Evolutionary conservation across 2,113 vertebrate genomes (phyloP).

Genomic region (Microtus oregoni): DNA sequence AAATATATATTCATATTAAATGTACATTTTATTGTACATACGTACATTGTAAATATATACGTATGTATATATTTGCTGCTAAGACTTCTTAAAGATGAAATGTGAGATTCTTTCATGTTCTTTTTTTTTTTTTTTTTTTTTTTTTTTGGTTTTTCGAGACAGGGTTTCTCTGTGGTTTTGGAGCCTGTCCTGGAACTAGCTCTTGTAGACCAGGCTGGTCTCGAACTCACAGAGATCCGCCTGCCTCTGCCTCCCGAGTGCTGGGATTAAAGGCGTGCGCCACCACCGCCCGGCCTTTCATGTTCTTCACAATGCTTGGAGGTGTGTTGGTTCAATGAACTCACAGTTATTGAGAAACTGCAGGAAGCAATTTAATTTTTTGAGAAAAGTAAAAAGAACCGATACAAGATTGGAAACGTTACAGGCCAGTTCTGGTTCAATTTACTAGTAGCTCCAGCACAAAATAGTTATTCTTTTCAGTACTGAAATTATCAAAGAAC

Average conservation of each 20-base stretch:
- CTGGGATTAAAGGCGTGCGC: too few species aligned
- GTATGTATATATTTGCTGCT: not conserved
- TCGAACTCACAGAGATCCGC: too few species aligned
- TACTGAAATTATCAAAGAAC: not conserved
- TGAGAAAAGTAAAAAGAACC: slow-evolving; percentile 40
- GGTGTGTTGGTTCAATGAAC: not conserved
- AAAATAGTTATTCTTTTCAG: not conserved
- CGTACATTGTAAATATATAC: too few species aligned
- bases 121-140: too few species aligned
- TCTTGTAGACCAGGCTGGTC: too few species aligned
- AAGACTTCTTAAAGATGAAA: slow-evolving; percentile 15
- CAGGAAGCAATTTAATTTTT: not conserved
- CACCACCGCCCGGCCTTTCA: too few species aligned
- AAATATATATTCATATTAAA: not conserved
- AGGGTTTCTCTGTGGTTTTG: too few species aligned
- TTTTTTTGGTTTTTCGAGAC: too few species aligned
- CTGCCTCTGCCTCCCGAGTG: too few species aligned
- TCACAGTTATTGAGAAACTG: not conserved
- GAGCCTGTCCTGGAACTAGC: too few species aligned
- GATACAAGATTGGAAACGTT: slow-evolving; percentile 33
- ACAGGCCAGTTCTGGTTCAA: not conserved
- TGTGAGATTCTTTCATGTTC: slow-evolving; percentile 11
- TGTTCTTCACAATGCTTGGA: not conserved
- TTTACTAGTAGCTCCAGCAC: slow-evolving; percentile 21
- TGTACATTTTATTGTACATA: not conserved